Evolutionary conservation across 2,888 invertebrate genomes (phyloP).

Genomic region (Lasioglossum figueresi): DNA sequence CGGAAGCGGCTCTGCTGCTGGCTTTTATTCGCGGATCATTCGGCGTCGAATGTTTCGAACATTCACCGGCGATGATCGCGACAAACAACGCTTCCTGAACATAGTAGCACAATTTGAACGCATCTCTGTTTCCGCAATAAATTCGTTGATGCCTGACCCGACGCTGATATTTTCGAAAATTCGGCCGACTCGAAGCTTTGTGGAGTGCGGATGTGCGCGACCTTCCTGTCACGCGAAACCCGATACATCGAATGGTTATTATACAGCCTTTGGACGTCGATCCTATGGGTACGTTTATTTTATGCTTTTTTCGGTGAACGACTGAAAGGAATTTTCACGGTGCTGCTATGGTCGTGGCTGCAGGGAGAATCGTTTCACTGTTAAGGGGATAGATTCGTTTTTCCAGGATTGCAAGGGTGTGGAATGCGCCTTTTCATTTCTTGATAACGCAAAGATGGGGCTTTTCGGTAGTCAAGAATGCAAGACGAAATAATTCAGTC

Average conservation of each 20-base stretch:
- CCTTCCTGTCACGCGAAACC: neutral
- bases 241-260: neutral
- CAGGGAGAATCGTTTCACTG: neutral
- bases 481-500: neutral
- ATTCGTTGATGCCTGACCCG: neutral
- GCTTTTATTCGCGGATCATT: neutral
- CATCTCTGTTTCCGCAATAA: neutral
- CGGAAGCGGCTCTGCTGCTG: neutral
- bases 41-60: neutral
- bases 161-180: neutral
- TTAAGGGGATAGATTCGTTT: neutral
- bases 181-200: neutral
- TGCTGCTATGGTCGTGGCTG: neutral
- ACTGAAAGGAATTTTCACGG: neutral
- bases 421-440: too few species aligned
- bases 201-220: neutral
- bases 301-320: neutral
- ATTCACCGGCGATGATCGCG: neutral
- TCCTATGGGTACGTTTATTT: neutral
- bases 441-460: too few species aligned
- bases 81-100: neutral
- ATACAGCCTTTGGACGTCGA: neutral
- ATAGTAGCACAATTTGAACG: neutral
- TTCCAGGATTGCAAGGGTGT: too few species aligned
- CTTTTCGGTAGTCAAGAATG: too few species aligned